Evolutionary conservation across 2,888 invertebrate species (phyloP).

Genomic region (Platycheirus rosarum): DNA sequence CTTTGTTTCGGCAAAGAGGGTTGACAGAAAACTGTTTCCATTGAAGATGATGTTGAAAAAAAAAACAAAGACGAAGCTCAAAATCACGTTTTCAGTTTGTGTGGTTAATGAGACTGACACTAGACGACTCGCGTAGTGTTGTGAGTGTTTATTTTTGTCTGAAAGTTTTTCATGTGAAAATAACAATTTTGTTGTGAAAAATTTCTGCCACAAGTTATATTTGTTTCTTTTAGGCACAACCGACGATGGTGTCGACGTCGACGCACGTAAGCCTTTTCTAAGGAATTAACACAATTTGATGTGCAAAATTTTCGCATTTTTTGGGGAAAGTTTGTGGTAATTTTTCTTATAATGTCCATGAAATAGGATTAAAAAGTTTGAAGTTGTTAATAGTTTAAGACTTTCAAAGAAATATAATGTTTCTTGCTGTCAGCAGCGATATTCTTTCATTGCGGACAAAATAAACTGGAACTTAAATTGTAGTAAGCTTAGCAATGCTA

Average conservation of each 20-base stretch:
- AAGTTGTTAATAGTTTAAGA: too few species aligned
- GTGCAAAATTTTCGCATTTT: neutral
- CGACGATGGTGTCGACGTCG: too few species aligned
- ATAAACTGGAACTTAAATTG: too few species aligned
- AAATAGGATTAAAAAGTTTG: too few species aligned
- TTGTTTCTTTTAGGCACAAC: neutral
- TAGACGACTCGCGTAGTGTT: conserved; percentile 1
- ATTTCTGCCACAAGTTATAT: too few species aligned
- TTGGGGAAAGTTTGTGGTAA: too few species aligned
- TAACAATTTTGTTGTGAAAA: conserved; percentile 53
- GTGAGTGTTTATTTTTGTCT: conserved; percentile 13
- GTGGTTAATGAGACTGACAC: conserved; percentile 27
- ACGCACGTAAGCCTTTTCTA: neutral
- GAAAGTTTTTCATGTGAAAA: conserved; percentile 51
- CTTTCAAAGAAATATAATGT: too few species aligned
- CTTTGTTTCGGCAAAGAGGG: conserved; percentile 37
- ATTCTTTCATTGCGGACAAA: too few species aligned
- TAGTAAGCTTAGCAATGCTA: too few species aligned
- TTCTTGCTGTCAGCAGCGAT: too few species aligned
- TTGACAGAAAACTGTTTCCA: conserved; percentile 39
- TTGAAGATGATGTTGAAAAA: conserved; percentile 36
- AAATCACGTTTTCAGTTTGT: conserved; percentile 54
- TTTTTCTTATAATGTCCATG: too few species aligned
- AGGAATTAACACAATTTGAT: neutral
- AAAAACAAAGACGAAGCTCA: conserved; percentile 18